Conservation (phyloP, 53 echinoderm and acorn worm species). For the Paracentrotus lividus region DNA sequence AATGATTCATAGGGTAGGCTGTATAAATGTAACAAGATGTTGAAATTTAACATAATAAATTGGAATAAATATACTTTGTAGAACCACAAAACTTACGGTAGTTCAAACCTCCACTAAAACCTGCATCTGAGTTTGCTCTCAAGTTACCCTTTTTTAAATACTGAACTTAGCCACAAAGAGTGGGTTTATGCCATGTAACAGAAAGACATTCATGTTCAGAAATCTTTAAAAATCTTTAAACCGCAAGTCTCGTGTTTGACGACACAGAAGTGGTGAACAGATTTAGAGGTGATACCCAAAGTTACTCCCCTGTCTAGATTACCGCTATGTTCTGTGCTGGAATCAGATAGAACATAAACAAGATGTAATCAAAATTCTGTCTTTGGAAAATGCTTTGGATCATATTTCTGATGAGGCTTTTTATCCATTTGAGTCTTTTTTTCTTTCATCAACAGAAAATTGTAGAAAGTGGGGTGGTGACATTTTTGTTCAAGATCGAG, state of each 20-base stretch:
- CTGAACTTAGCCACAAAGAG: not conserved
- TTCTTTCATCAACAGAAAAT: not conserved
- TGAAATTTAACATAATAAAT: not conserved
- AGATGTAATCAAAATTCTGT: constrained; percentile 8
- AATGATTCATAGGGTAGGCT: not conserved
- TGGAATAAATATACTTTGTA: not conserved
- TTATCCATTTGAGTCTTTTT: not conserved
- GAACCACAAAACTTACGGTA: not conserved
- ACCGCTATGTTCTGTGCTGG: not conserved
- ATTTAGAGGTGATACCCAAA: not conserved
- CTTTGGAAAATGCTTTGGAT: not conserved
- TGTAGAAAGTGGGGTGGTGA: not conserved
- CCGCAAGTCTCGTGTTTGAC: not conserved
- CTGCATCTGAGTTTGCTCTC: not conserved
- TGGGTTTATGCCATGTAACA: not conserved
- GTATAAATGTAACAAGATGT: not conserved
- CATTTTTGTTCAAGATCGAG: not conserved
- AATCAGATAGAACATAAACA: not conserved
- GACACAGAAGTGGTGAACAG: constrained; percentile 25
- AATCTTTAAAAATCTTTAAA: not conserved
- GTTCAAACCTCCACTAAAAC: not conserved
- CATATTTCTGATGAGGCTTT: constrained; percentile 1
- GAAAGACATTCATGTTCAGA: not conserved
- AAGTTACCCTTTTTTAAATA: not conserved
- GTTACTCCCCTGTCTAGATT: not conserved